These are phyloP conservation scores for Hemibagrus guttatus DNA, from an alignment of 2,797 vertebrate genomes.

Conservation along the genomic window DNA sequence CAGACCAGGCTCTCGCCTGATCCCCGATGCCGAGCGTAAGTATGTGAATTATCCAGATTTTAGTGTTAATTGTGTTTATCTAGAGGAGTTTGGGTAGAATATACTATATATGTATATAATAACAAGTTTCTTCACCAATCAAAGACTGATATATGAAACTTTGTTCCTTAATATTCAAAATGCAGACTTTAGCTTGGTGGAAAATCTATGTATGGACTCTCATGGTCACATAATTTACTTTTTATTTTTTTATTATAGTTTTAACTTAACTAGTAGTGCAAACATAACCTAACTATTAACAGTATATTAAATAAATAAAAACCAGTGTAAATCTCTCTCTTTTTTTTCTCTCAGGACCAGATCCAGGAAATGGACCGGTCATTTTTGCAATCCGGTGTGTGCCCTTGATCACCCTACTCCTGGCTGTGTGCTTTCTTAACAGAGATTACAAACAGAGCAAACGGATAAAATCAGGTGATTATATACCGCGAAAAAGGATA, in stretches of 20 bases:
- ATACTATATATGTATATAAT: no score
- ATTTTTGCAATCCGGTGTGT: not conserved
- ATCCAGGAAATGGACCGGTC: fast-evolving
- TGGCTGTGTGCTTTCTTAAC: slow-evolving; percentile 19
- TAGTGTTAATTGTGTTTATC: no score
- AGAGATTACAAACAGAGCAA: not conserved
- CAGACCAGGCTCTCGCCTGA: not conserved
- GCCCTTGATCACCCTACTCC: slow-evolving; percentile 30
- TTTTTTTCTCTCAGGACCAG: not conserved
- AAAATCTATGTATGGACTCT: not conserved
- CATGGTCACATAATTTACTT: not conserved
- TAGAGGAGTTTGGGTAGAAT: no score
- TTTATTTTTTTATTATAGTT: not conserved
- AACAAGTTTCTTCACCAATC: not conserved
- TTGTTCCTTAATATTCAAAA: not conserved
- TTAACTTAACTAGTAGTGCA: not conserved
- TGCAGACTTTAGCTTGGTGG: not conserved
- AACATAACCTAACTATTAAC: no score
- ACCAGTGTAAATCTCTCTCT: not conserved
- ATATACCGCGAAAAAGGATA: no score
- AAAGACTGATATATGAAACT: not conserved
- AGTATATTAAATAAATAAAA: not conserved
- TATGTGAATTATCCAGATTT: not conserved
- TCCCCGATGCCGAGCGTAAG: not conserved
- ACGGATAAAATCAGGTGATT: not conserved